Conservation (phyloP, 1,140 invertebrate genomes). For the Probaryconus sp. region DNA sequence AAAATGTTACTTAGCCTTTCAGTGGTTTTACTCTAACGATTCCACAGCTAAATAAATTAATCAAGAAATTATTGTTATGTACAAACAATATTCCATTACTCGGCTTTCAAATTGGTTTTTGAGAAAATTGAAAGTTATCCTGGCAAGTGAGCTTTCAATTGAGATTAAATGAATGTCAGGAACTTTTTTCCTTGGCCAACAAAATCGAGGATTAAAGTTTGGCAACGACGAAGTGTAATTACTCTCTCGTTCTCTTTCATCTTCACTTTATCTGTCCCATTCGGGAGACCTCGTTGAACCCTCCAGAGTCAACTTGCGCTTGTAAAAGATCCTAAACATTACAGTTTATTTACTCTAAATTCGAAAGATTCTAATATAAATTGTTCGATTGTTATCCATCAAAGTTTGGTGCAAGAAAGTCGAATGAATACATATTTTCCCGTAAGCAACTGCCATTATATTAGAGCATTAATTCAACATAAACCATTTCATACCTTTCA, state of each 20-base stretch:
- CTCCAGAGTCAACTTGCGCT: conserved; percentile 48
- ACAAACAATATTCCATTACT: not conserved
- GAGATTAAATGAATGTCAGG: conserved; percentile 20
- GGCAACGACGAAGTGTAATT: conserved; percentile 63
- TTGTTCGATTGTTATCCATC: not conserved
- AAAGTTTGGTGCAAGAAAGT: not conserved
- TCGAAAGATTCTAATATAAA: not conserved
- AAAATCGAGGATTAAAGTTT: conserved; percentile 67
- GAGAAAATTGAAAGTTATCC: conserved; percentile 8
- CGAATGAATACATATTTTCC: conserved; percentile 1
- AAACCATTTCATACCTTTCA: not conserved
- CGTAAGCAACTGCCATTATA: not conserved
- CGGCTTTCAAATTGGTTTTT: not conserved
- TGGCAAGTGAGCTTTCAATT: conserved; percentile 4
- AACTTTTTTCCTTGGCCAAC: conserved; percentile 5
- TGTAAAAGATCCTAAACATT: conserved; percentile 52
- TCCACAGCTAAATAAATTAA: conserved; percentile 1
- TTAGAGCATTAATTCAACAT: not conserved
- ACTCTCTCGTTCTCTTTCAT: conserved; percentile 66
- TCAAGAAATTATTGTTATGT: not conserved
- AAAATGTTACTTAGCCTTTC: too few relatives aligned
- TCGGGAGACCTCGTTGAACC: conserved; percentile 56
- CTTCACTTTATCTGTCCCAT: conserved; percentile 62
- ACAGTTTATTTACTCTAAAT: conserved; percentile 57
- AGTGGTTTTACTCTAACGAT: too few relatives aligned